Base-by-base conservation (phyloP, 2,888 invertebrate genomes). In the Meiosimyza platycephala region DNA sequence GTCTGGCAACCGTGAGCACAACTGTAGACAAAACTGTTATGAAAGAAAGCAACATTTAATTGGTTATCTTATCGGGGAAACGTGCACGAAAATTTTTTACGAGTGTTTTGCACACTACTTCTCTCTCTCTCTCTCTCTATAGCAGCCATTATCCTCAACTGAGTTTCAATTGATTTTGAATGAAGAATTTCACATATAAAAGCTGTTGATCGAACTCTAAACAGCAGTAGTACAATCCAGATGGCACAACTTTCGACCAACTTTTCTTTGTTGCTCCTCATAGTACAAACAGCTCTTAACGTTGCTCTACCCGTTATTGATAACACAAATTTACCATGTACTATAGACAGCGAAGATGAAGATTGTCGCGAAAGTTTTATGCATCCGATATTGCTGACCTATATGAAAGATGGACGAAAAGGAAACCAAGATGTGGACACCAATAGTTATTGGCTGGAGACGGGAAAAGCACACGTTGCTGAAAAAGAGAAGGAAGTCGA, bases 391-490 rank as follows among this genome's bases (percentile, higher is more conserved):
- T 63, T 77, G n/a, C 64, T 16, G 28, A 16, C 60, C 6, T 57
- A 68, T n/a, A 12, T 48, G 1, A 6, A 16, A 7, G 7, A 51
- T 13, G 47, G 67, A 5, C 67, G 55, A 47, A 64, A 67, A 1
- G 50, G 5, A 40, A 9, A 16, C 0, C 22, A n/a, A 47, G 74
- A 47, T 1, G 77, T 78, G 54, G 54, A 57, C 9, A 77, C 73
- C 6, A 74, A 65, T 33, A 74, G 71, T 11, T 79, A 74, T 69
- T 79, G 79, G 79, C 54, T 78, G n/a, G 57, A 74, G 47, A 50
- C 69, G 62, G 74, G 76, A 57, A 48, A 63, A 22, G 62, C 67
- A 7, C 65, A 72, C 72, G 75, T 74, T 40, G 72, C 72, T 40
- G 62, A 72, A 12, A 70, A 69, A 51, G 55, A 67, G 50, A 54